These are phyloP conservation scores for Xanthorhoe spadicearia DNA, from an alignment of 2,888 invertebrate genomes.

Conservation along the genomic window DNA sequence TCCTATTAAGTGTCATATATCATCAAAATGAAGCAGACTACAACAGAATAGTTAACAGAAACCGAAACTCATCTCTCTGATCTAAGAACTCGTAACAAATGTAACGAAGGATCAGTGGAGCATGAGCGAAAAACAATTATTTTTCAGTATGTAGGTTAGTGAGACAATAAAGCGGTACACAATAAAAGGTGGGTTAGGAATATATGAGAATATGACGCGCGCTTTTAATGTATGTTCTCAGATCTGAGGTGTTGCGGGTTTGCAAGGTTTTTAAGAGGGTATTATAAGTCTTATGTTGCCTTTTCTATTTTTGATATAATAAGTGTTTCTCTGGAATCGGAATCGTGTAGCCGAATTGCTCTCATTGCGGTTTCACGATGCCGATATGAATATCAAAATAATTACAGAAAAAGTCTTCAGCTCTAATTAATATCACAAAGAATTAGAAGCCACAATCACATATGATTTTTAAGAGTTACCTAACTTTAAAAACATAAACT, in stretches of 20 bases:
- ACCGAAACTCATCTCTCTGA: conserved; percentile 40
- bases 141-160: conserved; percentile 64
- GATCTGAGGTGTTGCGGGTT: conserved; percentile 30
- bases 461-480: too few relatives aligned
- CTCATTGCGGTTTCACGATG: too few relatives aligned
- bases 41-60: conserved; percentile 14
- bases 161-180: conserved; percentile 56
- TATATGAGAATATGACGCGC: conserved; percentile 38
- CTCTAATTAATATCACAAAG: too few relatives aligned
- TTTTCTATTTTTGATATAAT: too few relatives aligned
- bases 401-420: too few relatives aligned
- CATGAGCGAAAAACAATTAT: conserved; percentile 55
- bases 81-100: conserved; percentile 61
- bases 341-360: too few relatives aligned
- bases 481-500: too few relatives aligned
- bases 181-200: conserved; percentile 39
- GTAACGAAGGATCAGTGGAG: conserved; percentile 60
- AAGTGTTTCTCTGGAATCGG: too few relatives aligned
- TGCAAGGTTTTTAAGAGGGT: conserved; percentile 26
- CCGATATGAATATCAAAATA: too few relatives aligned
- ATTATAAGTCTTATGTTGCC: not conserved
- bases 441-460: too few relatives aligned
- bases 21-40: not conserved
- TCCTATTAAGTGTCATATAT: not conserved
- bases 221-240: conserved; percentile 39